A percentile compares a stretch with the other conserved stretches of the same genome.
phyloP scores from a whole-genome alignment of 2,797 vertebrate species.

The Mastacembelus armatus region DNA sequence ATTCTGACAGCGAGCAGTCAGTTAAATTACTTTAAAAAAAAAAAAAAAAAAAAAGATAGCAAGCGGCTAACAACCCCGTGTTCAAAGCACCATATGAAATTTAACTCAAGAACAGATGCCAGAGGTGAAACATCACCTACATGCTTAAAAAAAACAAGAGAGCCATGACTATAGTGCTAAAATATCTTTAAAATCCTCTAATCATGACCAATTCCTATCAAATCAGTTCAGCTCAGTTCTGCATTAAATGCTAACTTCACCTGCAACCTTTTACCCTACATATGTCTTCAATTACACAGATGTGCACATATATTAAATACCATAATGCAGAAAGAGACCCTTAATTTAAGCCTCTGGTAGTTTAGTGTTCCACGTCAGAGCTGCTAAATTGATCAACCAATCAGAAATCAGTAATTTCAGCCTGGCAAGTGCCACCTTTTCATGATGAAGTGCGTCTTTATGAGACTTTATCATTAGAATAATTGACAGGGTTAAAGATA shows the following conservation, averaged over 20 bases:
- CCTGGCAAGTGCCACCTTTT: too few relatives aligned
- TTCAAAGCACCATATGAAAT: neutral
- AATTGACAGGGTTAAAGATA: too few relatives aligned
- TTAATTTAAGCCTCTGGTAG: too few relatives aligned
- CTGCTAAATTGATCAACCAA: too few relatives aligned
- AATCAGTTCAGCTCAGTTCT: neutral
- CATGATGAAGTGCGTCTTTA: too few relatives aligned
- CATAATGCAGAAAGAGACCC: too few relatives aligned
- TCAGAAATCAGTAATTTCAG: too few relatives aligned
- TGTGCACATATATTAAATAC: too few relatives aligned
- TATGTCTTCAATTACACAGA: too few relatives aligned
- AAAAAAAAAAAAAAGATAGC: neutral
- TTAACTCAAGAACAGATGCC: neutral
- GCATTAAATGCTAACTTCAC: too few relatives aligned
- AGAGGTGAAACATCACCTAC: slow-evolving; percentile 1
- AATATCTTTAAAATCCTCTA: neutral
- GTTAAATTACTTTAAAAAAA: slow-evolving; percentile 25
- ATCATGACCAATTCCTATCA: neutral
- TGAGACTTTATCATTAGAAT: too few relatives aligned
- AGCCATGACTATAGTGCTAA: neutral
- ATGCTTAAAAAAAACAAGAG: neutral
- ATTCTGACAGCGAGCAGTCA: slow-evolving; percentile 31
- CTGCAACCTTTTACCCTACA: neutral
- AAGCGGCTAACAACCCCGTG: neutral
- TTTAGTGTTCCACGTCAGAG: too few relatives aligned